A percentile compares a stretch with the other conserved stretches of the same genome.
Evolutionary conservation across 2,888 invertebrate genomes (phyloP).

Genomic region (Tipula vernalis): DNA sequence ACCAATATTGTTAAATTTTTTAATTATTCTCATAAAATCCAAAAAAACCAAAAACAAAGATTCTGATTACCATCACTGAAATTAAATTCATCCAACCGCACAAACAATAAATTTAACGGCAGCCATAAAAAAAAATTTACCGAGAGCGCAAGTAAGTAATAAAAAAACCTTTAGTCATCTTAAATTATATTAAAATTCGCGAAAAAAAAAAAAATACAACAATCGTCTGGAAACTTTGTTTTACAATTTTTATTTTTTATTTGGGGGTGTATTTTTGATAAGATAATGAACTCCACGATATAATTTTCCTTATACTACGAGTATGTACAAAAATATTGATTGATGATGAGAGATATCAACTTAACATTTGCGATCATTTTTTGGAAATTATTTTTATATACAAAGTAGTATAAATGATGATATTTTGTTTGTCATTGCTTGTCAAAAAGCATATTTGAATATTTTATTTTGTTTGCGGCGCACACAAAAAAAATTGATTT

Average conservation of each 20-base stretch:
- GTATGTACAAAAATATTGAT: no score
- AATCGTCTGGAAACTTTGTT: background rate
- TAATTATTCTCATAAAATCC: background rate
- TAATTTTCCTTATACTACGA: background rate
- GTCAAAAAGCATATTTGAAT: background rate
- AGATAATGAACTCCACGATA: background rate
- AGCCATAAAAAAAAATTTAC: background rate
- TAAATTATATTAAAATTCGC: background rate
- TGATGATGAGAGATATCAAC: no score
- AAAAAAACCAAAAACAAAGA: background rate
- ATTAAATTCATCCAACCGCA: background rate
- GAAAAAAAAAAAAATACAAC: background rate
- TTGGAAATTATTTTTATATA: no score
- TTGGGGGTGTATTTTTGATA: background rate
- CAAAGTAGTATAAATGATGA: background rate
- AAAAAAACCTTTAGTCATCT: background rate
- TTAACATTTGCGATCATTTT: no score
- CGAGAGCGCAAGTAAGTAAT: background rate
- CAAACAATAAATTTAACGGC: background rate
- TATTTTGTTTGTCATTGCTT: background rate
- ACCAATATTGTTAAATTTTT: background rate
- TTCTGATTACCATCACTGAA: background rate
- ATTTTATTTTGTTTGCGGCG: background rate
- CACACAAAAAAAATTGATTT: background rate
- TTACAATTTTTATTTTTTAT: background rate